Percentiles rank a stretch among this genome's conserved stretches.
Conservation (phyloP, 1,140 invertebrate genomes). For the Atta texana region DNA sequence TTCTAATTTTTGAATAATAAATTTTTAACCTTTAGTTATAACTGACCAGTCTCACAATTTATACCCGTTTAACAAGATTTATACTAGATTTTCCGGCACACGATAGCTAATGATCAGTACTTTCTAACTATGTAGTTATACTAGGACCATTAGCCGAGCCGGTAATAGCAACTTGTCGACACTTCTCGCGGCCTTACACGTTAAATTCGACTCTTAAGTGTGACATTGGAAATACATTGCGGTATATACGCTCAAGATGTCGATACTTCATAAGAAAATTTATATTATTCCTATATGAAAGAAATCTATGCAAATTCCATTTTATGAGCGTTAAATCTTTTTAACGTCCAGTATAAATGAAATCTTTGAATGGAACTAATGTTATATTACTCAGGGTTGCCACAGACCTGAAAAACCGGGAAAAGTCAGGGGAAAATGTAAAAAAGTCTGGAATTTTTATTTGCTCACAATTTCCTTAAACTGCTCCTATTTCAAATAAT, state of each 20-base stretch:
- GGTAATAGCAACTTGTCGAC: not conserved
- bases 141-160: not conserved
- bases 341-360: conserved; percentile 43
- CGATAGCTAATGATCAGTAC: not conserved
- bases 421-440: too few relatives aligned
- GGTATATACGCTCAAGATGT: not conserved
- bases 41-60: not conserved
- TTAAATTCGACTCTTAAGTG: conserved; percentile 7
- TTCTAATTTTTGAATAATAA: not conserved
- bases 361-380: not conserved
- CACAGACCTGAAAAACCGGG: too few relatives aligned
- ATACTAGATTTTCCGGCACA: not conserved
- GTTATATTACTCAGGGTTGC: not conserved
- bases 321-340: conserved; percentile 12
- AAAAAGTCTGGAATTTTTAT: too few relatives aligned
- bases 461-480: too few relatives aligned
- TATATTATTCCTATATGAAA: conserved; percentile 3
- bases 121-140: conserved; percentile 46
- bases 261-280: not conserved
- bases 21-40: not conserved
- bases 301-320: not conserved
- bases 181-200: not conserved
- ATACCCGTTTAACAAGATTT: not conserved
- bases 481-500: too few relatives aligned
- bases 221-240: conserved; percentile 4